Conservation (phyloP, 2,113 vertebrate genomes). For the Saccopteryx leptura region DNA sequence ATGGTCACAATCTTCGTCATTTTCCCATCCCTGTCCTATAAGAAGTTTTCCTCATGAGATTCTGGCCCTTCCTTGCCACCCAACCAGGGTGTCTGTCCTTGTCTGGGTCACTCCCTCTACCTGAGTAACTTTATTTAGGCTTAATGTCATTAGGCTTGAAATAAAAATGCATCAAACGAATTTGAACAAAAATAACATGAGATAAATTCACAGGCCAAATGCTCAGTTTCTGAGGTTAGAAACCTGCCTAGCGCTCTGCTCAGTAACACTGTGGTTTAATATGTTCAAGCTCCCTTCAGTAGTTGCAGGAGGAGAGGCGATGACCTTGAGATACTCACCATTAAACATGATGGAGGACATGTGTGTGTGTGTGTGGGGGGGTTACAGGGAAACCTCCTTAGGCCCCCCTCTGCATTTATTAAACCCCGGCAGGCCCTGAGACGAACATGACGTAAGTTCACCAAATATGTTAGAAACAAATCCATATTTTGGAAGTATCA, state of each 20-base stretch:
- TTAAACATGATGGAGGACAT: neutral
- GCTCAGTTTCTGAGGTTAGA: constrained; percentile 20
- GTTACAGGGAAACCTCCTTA: neutral
- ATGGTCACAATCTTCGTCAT: neutral
- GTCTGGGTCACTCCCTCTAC: constrained; percentile 34
- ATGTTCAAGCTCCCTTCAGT: neutral
- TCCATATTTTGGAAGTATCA: neutral
- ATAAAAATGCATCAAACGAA: constrained; percentile 53
- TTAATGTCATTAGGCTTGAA: constrained; percentile 66
- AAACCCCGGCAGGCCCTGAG: neutral
- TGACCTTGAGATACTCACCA: neutral
- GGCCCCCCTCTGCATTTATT: neutral
- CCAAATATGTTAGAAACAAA: constrained; percentile 30
- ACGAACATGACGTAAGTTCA: neutral
- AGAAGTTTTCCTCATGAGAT: constrained; percentile 26
- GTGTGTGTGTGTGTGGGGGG: too few species aligned
- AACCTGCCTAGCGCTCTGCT: neutral
- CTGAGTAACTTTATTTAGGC: constrained; percentile 69
- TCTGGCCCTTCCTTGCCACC: neutral
- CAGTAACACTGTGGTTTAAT: neutral
- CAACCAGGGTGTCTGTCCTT: neutral
- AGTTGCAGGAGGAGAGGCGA: neutral
- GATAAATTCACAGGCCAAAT: constrained; percentile 49
- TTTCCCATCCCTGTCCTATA: neutral
- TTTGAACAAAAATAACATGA: constrained; percentile 50